Evolutionary conservation across 2,888 invertebrate genomes (phyloP), one percentile per base, ranked within the genome.

Genomic region (Tipula helvola): DNA sequence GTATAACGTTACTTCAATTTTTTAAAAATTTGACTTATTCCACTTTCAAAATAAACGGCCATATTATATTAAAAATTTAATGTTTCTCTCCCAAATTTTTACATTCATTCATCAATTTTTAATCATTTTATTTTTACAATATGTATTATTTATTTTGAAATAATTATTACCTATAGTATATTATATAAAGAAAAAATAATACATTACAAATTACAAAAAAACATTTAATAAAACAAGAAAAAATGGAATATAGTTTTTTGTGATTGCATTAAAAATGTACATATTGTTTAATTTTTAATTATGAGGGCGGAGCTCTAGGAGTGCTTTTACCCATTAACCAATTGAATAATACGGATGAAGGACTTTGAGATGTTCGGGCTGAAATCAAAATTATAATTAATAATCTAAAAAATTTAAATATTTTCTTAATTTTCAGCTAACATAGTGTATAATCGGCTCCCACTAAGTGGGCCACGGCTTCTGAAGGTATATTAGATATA

Each of bases 361-460:
- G 95, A 90, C 96, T 96, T 91, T 96, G 96, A 86, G 95, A 94
- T 90, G 95, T 95, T 89, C 96, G 95, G 89, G 95, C 96, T 96
- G 91, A 87, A 93, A 93, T 89, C 87, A 89, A 47, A 13, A 84
- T 83, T 28, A 87, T 47, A 71, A 86, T 8, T 39, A 57, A 8
- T 87, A 83, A 16, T 83, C 83, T 44, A n/a, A 44, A 52, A 13
- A 83, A 0, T 83, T 18, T 12, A 52, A 28, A 86, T 71, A 57
- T 18, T 42, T 39, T 39, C 7, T 39, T 28, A 28, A 39, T 5
- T 39, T 85, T 88, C 90, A 71, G 93, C 95, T 93, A 92, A 96
- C 96, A 95, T 88, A 96, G 92, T 2, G 95, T 95, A 89, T 95
- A 95, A 90, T 95, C 95, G 87, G 95, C 95, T 90, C 96, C 96